Base-by-base conservation (phyloP, 1,140 invertebrate genomes). In the Apis laboriosa region DNA sequence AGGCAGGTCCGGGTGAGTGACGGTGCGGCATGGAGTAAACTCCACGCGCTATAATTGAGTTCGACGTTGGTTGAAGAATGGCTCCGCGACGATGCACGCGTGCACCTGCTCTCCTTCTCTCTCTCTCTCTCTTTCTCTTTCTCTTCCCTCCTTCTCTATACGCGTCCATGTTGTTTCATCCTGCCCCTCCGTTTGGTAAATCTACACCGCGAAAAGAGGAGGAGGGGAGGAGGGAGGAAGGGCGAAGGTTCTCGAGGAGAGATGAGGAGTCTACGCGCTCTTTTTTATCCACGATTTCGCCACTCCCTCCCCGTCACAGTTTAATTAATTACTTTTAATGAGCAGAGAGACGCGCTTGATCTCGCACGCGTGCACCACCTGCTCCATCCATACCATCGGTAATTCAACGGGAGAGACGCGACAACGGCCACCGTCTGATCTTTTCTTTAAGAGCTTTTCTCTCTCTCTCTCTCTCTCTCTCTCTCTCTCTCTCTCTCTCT, bases 321-420 rank as follows among this genome's bases (percentile, higher is more conserved):
- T 77, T 87, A 87, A 86, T 86, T 87, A 87, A 87, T 87, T 87
- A 86, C 86, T 87, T 87, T 87, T 87, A 87, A 87, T 78, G 85
- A 87, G 82, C 86, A 60, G 84, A 72, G 81, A 83, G 34, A 43
- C 34, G 28, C 75, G 80, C 77, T 76, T 68, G 80, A 74, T 67
- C 61, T 73, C 66, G 60, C 70, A 28, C 60, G 53, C 49, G n/a
- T 60, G 56, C 34, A n/a, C n/a, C 72, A 56, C 66, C 34, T 58
- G 80, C 34, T 28, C n/a, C 7, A 43, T 34, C 9, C 53, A 21
- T 43, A n/a, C 55, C 49, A n/a, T 43, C 5, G 43, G 55, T 61
- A 70, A 77, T 82, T 82, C 73, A 58, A 66, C 53, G 61, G 8
- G 21, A 21, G 56, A 34, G 24, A 24, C 8, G 64, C 63, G 34